Evolutionary conservation across 2,113 vertebrate genomes (phyloP), one percentile per base, ranked within the genome.

Genomic region (Larimichthys polyactis): DNA sequence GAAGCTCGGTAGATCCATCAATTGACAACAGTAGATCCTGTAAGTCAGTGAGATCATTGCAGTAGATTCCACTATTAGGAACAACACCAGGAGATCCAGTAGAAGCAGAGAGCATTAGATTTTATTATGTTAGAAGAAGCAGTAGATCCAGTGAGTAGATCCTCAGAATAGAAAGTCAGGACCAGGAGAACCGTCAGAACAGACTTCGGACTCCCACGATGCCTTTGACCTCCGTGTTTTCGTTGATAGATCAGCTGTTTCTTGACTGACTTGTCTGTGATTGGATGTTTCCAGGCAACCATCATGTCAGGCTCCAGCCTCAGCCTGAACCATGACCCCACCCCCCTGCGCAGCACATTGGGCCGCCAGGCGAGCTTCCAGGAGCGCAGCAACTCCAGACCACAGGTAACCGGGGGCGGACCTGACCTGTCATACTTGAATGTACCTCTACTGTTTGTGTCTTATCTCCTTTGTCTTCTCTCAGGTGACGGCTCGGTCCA

Each of bases 251-350:
- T n/a, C n/a, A 40, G 2, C 29, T 36, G 14, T 36, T 19, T 70
- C 36, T 19, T 70, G 51, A 20, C n/a, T 7, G 19, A 1, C 20
- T 17, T 54, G 63, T 32, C 44, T 83, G 22, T 70, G 1, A 51
- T 86, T 68, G 75, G 32, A 58, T 84, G 54, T 89, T 52, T 71
- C 57, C 93, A 99, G 98, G 98, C 98, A 64, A 98, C 98, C 88
- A 99, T 99, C 92, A 99, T 99, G 98, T 99, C 97, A 60, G 97
- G 98, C 90, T 99, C 98, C 91, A 98, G 95, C 70, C 92, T 99
- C 92, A 99, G 97, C 89, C 94, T 99, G 94, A 98, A 98, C 93
- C 97, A 98, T 5, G 98, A 99, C 81, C 96, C 96, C 48, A 89
- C 95, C 11, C 94, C 96, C 2, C 82, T 94, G 70, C 96, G 97